Conservation (phyloP, 2,113 vertebrate genomes). For the Lanius ludovicianus region DNA sequence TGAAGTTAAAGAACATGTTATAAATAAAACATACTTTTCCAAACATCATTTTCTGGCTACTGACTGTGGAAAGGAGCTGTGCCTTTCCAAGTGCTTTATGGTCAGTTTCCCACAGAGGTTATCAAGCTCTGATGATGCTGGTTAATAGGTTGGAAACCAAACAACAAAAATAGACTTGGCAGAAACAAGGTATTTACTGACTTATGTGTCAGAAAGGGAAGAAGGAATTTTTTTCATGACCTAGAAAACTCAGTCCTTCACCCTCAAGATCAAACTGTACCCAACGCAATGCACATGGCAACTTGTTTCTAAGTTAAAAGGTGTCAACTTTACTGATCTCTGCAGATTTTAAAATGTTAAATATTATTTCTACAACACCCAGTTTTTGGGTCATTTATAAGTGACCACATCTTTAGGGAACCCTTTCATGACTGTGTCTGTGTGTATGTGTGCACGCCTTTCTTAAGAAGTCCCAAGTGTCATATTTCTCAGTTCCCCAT, state of each 20-base stretch:
- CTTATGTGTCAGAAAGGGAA: neutral
- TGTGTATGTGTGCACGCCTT: neutral
- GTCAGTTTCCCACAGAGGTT: conserved; percentile 4
- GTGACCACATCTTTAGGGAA: neutral
- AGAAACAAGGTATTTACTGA: neutral
- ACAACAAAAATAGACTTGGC: neutral
- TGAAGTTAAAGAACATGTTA: neutral
- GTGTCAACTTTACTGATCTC: neutral
- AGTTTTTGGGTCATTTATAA: neutral
- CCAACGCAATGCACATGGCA: neutral
- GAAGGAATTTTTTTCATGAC: neutral
- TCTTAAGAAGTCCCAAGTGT: neutral
- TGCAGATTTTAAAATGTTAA: neutral
- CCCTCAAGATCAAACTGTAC: neutral
- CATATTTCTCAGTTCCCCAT: neutral
- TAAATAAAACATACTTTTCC: neutral
- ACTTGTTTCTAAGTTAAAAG: neutral
- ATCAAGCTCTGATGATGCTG: neutral
- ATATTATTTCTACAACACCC: neutral
- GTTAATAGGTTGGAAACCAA: neutral
- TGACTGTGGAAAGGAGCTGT: neutral
- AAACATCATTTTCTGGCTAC: neutral
- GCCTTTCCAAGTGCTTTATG: neutral
- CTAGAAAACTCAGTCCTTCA: neutral
- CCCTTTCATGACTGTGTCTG: fast-evolving